Conservation (phyloP, 1,140 invertebrate genomes). For the Temnothorax nylanderi region DNA sequence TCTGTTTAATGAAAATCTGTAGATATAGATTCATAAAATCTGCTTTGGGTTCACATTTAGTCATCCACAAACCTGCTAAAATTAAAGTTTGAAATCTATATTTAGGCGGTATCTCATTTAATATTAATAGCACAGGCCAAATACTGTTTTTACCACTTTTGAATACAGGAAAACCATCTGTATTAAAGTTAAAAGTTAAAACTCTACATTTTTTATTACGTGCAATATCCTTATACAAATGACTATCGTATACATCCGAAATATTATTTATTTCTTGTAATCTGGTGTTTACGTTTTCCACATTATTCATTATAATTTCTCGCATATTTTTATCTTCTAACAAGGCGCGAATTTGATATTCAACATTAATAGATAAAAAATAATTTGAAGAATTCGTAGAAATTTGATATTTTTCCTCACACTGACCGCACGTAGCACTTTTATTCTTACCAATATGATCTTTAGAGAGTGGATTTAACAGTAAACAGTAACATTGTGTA, state of each 20-base stretch:
- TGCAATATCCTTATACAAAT: conserved; percentile 14
- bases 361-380: conserved; percentile 4
- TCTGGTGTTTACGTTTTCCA: neutral
- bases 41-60: neutral
- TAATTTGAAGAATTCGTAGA: neutral
- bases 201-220: neutral
- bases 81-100: neutral
- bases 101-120: neutral
- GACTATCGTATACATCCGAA: neutral
- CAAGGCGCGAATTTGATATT: neutral
- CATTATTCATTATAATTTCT: neutral
- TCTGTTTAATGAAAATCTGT: neutral
- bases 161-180: neutral
- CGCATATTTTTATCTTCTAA: conserved; percentile 8
- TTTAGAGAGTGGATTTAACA: neutral
- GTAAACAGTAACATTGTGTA: neutral
- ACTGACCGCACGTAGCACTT: neutral
- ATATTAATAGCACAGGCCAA: neutral
- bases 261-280: neutral
- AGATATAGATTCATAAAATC: conserved; percentile 1
- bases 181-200: conserved; percentile 19
- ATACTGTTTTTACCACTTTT: neutral
- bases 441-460: neutral
- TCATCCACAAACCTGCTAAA: neutral
- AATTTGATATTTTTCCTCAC: neutral